phyloP scores from a whole-genome alignment of 2,797 vertebrate species.

The Bovichtus diacanthus region DNA sequence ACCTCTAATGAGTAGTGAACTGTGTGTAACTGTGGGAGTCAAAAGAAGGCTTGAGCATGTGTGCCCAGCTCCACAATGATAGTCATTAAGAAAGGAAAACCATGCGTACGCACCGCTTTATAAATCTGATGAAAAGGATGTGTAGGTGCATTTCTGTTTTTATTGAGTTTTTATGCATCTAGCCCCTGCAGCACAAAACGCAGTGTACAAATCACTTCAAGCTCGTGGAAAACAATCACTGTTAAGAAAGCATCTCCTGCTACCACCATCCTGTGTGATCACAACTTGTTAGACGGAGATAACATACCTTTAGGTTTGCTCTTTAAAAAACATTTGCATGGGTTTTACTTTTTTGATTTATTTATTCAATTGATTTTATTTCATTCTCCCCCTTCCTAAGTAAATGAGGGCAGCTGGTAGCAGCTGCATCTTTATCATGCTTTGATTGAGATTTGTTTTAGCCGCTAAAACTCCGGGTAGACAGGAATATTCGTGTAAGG shows the following conservation, averaged over 20 bases:
- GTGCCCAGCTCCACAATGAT: neutral
- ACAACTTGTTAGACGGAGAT: neutral
- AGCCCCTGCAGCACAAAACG: neutral
- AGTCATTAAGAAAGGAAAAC: conserved; percentile 1
- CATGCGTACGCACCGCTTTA: neutral
- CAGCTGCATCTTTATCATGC: neutral
- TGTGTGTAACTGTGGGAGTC: neutral
- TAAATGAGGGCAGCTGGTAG: neutral
- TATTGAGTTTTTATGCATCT: neutral
- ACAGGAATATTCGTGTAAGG: neutral
- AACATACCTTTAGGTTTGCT: neutral
- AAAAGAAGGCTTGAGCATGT: neutral
- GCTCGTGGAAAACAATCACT: neutral
- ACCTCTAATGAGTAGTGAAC: conserved; percentile 1
- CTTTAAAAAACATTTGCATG: neutral
- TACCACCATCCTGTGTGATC: neutral
- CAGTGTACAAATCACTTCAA: neutral
- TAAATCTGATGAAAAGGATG: neutral
- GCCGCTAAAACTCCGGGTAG: neutral
- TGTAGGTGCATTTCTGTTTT: neutral
- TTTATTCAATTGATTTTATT: neutral
- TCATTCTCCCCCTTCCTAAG: neutral
- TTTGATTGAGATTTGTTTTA: neutral
- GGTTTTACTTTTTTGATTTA: neutral
- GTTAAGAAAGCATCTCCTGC: neutral